Evolutionary conservation across 2,797 vertebrate species (phyloP).

Genomic region (Leuciscus waleckii): DNA sequence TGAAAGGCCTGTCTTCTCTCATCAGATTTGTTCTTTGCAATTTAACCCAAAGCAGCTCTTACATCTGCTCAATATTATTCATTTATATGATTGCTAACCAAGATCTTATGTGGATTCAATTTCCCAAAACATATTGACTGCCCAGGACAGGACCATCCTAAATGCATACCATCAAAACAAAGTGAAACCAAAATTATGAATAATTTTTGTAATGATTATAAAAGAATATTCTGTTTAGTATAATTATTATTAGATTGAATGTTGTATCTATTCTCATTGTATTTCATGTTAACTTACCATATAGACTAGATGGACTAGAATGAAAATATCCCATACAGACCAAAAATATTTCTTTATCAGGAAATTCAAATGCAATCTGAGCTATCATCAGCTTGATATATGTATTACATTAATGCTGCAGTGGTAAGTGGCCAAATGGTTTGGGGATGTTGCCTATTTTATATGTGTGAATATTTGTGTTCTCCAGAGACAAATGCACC

Average conservation of each 20-base stretch:
- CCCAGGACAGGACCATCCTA: too few relatives aligned
- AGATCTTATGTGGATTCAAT: not conserved
- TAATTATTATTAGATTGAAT: not conserved
- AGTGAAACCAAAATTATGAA: not conserved
- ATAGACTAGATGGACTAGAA: not conserved
- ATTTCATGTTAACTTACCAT: not conserved
- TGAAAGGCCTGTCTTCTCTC: constrained; percentile 24
- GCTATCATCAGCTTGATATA: constrained; percentile 20
- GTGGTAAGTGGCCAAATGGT: constrained; percentile 10
- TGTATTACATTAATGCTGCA: not conserved
- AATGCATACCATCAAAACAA: too few relatives aligned
- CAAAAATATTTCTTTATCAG: not conserved
- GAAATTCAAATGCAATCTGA: not conserved
- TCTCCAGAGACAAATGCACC: constrained; percentile 29
- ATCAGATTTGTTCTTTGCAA: constrained; percentile 38
- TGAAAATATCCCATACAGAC: not conserved
- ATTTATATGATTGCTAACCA: constrained; percentile 38
- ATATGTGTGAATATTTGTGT: not conserved
- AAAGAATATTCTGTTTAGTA: not conserved
- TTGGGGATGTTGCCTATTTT: constrained; percentile 1
- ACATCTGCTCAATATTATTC: constrained; percentile 27
- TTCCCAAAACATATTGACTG: constrained; percentile 5
- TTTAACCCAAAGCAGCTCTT: constrained; percentile 23
- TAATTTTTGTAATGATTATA: not conserved
- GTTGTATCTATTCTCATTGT: not conserved